phyloP scores from a whole-genome alignment of 1,140 invertebrate species.

The Papilio helenus region DNA sequence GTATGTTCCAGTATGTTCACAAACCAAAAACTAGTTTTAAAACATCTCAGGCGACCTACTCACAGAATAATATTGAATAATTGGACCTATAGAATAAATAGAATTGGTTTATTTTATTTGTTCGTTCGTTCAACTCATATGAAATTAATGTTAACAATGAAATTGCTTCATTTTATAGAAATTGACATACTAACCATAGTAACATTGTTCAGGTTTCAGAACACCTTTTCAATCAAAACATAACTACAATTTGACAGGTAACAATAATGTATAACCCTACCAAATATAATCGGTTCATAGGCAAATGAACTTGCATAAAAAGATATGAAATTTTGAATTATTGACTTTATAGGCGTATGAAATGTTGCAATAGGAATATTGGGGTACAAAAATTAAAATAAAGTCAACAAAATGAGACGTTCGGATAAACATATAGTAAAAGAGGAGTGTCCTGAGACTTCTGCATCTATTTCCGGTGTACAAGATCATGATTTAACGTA shows the following conservation, averaged over 20 bases:
- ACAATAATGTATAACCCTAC: conserved; percentile 3
- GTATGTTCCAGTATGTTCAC: no score
- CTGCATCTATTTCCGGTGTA: conserved; percentile 45
- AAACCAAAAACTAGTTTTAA: not conserved
- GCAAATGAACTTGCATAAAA: not conserved
- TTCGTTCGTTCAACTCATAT: no score
- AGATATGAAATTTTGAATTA: not conserved
- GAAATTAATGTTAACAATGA: not conserved
- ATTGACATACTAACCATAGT: not conserved
- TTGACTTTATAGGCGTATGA: not conserved
- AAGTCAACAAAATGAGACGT: conserved; percentile 58
- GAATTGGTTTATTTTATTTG: no score
- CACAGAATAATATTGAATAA: no score
- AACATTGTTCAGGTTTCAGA: conserved; percentile 45
- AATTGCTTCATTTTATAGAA: no score
- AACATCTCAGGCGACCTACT: no score
- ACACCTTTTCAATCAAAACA: conserved; percentile 46
- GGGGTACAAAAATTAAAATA: conserved; percentile 18
- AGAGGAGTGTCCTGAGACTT: conserved; percentile 58
- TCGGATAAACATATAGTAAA: conserved; percentile 62
- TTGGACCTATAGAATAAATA: no score
- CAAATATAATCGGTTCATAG: not conserved
- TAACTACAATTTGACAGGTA: not conserved
- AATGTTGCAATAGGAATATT: not conserved
- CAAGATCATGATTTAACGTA: conserved; percentile 82